Base-by-base conservation (phyloP, 2,888 invertebrate species). In the Uloborus plumipes region DNA sequence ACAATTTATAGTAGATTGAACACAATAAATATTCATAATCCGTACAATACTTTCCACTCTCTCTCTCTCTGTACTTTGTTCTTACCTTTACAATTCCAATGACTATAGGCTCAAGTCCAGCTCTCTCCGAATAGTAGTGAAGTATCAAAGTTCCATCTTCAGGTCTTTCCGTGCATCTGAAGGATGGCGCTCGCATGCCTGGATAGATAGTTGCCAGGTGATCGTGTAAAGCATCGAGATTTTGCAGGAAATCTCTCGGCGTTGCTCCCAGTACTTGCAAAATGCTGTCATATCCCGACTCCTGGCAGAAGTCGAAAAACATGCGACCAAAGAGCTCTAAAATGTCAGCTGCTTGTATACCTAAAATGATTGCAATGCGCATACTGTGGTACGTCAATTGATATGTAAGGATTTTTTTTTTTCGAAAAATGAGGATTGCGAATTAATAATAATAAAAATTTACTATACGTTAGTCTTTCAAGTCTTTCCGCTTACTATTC, bases 271-370 rank as follows among this genome's bases (percentile, higher is more conserved):
- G 91, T 9, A 97, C 97, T 90, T 96, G 95, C 51, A 98, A 91
- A 85, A 97, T 97, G 89, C 96, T 96, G 88, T 97, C 97, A 88
- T 97, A 98, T n/a, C 98, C 97, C 2, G 96, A 97, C 89, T 97
- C 96, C 89, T 97, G 96, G 87, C 97, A 98, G 88, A 97, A 96
- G 89, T 97, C 97, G 88, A 97, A 97, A 90, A 98, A 98, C 87
- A 95, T 97, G 88, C 95, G 95, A 0, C 98, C 98, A 88, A 98
- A 97, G 6, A 95, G 90, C 89, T 97, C 96, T 87, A 97, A 90
- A 86, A 97, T 96, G 50, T 94, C 93, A 87, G 95, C 94, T 0
- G 96, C 96, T 50, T 96, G 96, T 85, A 96, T 95, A 88, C 96
- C 97, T 97, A 89, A 4, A 50, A 61, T 20, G 16, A 55, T 31